Percentiles rank a stretch among this genome's conserved stretches.
These are phyloP conservation scores for Bostrychus sinensis DNA, from an alignment of 2,113 vertebrate genomes.

Conservation along the genomic window DNA sequence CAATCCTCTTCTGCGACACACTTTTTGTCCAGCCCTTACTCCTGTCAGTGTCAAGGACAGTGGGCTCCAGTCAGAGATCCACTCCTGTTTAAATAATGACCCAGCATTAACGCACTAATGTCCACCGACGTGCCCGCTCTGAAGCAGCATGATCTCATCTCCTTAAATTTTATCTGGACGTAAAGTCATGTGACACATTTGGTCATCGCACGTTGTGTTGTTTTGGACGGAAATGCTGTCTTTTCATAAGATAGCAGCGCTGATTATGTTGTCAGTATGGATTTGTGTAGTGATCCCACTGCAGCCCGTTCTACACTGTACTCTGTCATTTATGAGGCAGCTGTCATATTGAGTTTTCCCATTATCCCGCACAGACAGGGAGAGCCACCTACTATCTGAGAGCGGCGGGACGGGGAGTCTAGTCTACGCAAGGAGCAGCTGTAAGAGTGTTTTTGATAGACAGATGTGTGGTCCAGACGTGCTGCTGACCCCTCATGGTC, in stretches of 20 bases:
- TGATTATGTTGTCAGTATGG: constrained; percentile 55
- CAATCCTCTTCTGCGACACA: not conserved
- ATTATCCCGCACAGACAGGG: constrained; percentile 15
- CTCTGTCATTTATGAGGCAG: constrained; percentile 60
- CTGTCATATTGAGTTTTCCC: constrained; percentile 64
- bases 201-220: constrained; percentile 20
- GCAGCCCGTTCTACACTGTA: constrained; percentile 23
- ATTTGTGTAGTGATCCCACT: constrained; percentile 42
- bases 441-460: not conserved
- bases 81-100: constrained; percentile 42
- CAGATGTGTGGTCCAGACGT: constrained; percentile 12
- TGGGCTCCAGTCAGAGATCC: not conserved
- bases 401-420: not conserved
- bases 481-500: constrained; percentile 54
- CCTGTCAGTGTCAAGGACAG: not conserved
- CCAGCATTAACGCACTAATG: constrained; percentile 2
- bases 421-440: not conserved
- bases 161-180: constrained; percentile 39
- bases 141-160: constrained; percentile 32
- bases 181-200: constrained; percentile 38
- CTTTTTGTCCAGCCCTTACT: not conserved
- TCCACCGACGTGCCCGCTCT: not conserved
- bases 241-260: constrained; percentile 47
- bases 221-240: constrained; percentile 39
- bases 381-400: not conserved